Conservation (phyloP, 2,113 vertebrate genomes). For the Gasterosteus aculeatus region DNA sequence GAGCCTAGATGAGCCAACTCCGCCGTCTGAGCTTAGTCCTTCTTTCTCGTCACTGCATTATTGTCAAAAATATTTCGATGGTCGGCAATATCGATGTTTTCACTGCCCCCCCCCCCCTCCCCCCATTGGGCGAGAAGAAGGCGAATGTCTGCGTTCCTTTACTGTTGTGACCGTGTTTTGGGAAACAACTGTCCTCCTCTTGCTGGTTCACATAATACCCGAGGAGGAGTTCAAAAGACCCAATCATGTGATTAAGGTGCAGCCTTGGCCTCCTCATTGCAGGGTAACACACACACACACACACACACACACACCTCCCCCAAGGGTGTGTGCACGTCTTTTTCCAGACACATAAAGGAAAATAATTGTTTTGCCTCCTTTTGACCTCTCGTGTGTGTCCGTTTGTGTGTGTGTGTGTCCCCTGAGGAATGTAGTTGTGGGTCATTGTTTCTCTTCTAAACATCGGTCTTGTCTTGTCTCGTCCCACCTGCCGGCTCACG, state of each 20-base stretch:
- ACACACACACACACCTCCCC: too few relatives aligned
- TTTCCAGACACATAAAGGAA: conserved; percentile 35
- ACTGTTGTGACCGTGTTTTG: conserved; percentile 1
- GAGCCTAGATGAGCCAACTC: too few relatives aligned
- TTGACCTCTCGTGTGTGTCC: conserved; percentile 21
- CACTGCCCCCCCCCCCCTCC: too few relatives aligned
- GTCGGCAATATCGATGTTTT: too few relatives aligned
- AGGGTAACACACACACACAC: conserved; percentile 1
- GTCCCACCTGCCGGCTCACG: conserved; percentile 39
- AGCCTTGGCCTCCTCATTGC: conserved; percentile 46
- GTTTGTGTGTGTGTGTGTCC: conserved; percentile 28
- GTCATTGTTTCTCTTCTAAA: conserved; percentile 69
- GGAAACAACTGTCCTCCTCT: conserved; percentile 31
- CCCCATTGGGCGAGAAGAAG: too few relatives aligned
- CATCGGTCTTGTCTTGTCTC: conserved; percentile 65
- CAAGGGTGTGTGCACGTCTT: conserved; percentile 52
- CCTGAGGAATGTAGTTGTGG: conserved; percentile 65
- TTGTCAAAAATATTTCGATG: too few relatives aligned
- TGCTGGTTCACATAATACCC: conserved; percentile 56
- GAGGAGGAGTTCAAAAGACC: conserved; percentile 56
- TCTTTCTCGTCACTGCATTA: too few relatives aligned
- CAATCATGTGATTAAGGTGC: conserved; percentile 65
- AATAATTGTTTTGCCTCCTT: conserved; percentile 36
- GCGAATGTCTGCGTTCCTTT: neutral
- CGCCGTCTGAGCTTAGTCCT: too few relatives aligned